Percentiles rank a stretch among this genome's conserved stretches.
phyloP scores from a whole-genome alignment of 2,113 vertebrate genomes.

The Apteryx mantelli region DNA sequence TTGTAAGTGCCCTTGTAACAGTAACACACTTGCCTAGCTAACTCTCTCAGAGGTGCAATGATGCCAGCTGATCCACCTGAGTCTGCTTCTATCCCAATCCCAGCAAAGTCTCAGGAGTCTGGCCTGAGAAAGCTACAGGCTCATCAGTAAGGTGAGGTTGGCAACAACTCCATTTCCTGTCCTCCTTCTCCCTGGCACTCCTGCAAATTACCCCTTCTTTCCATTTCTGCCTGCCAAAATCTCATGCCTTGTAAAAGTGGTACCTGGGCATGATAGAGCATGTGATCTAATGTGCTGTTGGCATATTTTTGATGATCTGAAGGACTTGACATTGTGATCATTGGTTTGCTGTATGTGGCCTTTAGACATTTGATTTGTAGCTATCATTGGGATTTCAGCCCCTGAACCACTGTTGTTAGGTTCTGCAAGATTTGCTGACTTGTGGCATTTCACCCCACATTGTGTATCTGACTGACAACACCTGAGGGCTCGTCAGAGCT shows the following conservation, averaged over 20 bases:
- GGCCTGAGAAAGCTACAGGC: too few species aligned
- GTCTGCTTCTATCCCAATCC: neutral
- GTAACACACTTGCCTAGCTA: neutral
- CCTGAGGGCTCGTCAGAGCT: neutral
- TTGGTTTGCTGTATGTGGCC: neutral
- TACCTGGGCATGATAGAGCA: neutral
- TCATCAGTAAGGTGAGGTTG: neutral
- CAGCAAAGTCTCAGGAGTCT: too few species aligned
- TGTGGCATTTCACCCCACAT: neutral
- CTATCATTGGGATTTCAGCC: neutral
- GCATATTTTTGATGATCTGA: neutral
- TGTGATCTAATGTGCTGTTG: neutral
- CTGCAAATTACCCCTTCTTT: neutral
- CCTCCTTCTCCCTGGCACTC: neutral
- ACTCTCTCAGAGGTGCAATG: neutral
- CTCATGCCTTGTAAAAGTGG: neutral
- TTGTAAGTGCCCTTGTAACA: neutral
- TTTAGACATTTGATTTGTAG: neutral
- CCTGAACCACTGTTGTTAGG: neutral
- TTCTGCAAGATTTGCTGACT: neutral
- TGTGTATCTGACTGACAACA: neutral
- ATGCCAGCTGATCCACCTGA: neutral
- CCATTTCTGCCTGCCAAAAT: neutral
- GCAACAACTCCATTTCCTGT: neutral
- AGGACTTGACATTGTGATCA: neutral